Conservation (phyloP, 2,797 vertebrate genomes). For the Chlorospingus semifuscus region DNA sequence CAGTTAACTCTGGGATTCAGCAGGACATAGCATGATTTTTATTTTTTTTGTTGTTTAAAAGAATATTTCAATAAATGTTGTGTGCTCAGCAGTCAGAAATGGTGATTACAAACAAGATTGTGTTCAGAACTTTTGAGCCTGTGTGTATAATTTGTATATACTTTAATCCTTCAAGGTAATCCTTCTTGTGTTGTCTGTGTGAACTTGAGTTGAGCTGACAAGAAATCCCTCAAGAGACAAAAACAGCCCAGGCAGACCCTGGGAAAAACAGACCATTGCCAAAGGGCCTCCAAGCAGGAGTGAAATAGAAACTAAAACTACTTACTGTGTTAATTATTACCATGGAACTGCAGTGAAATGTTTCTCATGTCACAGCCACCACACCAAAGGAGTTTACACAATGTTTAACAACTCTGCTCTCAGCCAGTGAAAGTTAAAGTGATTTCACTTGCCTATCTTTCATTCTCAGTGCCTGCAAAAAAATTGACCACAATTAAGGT, state of each 20-base stretch:
- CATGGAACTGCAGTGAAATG: neutral
- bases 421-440: neutral
- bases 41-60: neutral
- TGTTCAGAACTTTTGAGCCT: neutral
- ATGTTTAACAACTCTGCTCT: neutral
- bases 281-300: neutral
- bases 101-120: neutral
- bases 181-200: too few species aligned
- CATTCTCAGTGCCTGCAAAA: neutral
- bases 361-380: neutral
- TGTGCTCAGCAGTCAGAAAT: neutral
- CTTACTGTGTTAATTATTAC: neutral
- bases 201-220: neutral
- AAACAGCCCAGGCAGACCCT: neutral
- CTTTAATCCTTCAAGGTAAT: neutral
- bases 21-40: neutral
- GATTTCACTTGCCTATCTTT: neutral
- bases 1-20: neutral
- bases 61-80: neutral
- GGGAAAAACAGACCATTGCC: neutral
- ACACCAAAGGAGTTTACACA: neutral
- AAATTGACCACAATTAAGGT: rapidly evolving
- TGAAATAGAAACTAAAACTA: neutral
- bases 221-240: neutral
- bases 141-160: neutral